Base-by-base conservation (phyloP, 2,888 invertebrate species). In the Clitarchus hookeri region DNA sequence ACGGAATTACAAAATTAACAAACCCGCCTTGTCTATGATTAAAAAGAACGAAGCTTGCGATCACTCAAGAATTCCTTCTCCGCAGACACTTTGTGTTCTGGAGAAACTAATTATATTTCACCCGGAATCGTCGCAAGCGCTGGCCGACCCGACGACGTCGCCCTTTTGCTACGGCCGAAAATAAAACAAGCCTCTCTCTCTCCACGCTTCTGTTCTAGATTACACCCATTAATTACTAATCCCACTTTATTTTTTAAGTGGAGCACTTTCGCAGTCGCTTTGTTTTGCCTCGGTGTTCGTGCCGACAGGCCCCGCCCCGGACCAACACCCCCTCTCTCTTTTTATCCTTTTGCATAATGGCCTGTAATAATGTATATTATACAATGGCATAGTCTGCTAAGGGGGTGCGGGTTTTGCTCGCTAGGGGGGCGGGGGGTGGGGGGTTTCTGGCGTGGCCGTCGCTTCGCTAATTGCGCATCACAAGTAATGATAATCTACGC, bases 401-500 rank as follows among this genome's bases (percentile, higher is more conserved):
- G 65, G n/a, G 1, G 65, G n/a, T 53, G 6, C 19, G 53, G 13
- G 12, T 12, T 53, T 53, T 8, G 12, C 13, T 19, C 13, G 8
- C 12, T 53, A 53, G 6, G 53, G 65, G 16, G 65, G n/a, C 0
- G 19, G 19, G 19, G 6, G 65, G 65, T n/a, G 23, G 19, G 65
- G 65, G 8, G 23, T 4, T n/a, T 0, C 23, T 48, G 65, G 65
- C 23, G 16, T 9, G 65, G 65, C n/a, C 16, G n/a, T 23, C 65
- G n/a, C 65, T 23, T 44, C 36, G 82, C 44, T 82, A 82, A 82
- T 82, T 82, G 82, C 23, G n/a, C 36, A 82, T 82, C 82, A 82
- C 65, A 82, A 82, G 44, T 82, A 82, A 82, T 82, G 82, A 82
- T 82, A 82, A 82, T 82, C 82, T 82, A 82, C 44, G 82, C 44